Evolutionary conservation across 2,113 vertebrate species (phyloP).

Genomic region (Amblyopsis rosae): DNA sequence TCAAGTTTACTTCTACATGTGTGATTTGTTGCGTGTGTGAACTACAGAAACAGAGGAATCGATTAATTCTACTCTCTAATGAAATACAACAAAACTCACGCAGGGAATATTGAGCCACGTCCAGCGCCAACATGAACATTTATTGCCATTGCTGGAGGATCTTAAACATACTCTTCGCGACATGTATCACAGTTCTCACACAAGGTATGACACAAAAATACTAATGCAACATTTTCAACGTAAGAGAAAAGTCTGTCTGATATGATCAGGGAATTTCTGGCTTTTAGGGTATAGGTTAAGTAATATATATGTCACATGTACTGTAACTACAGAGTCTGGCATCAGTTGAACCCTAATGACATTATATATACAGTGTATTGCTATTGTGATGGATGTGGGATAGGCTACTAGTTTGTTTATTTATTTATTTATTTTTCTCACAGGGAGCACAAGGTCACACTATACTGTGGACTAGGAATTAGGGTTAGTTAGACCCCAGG

Average conservation of each 20-base stretch:
- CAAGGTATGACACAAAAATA: conserved; percentile 67
- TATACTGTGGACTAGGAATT: neutral
- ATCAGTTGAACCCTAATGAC: conserved; percentile 16
- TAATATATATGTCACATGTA: too few relatives aligned
- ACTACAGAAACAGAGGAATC: conserved; percentile 49
- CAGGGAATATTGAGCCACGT: conserved; percentile 49
- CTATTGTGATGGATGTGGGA: neutral
- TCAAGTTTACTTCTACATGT: conserved; percentile 45
- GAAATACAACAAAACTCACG: conserved; percentile 34
- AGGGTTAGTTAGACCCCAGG: neutral
- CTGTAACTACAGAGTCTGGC: neutral
- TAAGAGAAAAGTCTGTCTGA: neutral
- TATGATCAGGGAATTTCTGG: neutral
- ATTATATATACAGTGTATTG: too few relatives aligned
- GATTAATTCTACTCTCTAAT: conserved; percentile 24
- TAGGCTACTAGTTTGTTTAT: too few relatives aligned
- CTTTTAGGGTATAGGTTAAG: too few relatives aligned
- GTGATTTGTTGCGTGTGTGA: conserved; percentile 40
- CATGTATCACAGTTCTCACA: conserved; percentile 52
- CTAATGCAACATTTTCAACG: neutral
- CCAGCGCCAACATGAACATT: conserved; percentile 70
- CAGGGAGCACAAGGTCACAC: too few relatives aligned
- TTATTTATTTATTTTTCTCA: too few relatives aligned
- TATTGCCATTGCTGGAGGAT: conserved; percentile 59
- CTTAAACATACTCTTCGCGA: conserved; percentile 64